Evolutionary conservation across 2,113 vertebrate species (phyloP), one percentile per base, ranked within the genome.

Genomic region (Phaethon lepturus): DNA sequence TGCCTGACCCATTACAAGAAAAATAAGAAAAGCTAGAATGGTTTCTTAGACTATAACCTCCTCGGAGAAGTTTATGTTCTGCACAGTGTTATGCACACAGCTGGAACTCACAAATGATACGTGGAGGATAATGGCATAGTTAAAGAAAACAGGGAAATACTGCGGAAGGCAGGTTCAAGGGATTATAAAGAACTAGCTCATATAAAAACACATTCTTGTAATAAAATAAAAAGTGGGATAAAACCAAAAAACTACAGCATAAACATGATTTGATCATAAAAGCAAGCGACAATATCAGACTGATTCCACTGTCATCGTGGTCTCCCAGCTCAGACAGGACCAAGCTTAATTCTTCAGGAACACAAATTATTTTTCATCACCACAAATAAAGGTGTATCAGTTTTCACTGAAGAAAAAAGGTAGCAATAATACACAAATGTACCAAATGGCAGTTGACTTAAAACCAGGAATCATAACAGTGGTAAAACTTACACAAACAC

Each of bases 101-200:
- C 90, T 97, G 94, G 95, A 95, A 74, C 74, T 91, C 89, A 94
- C 94, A 89, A 93, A 87, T 91, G 94, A 91, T 91, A 94, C 18
- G 4, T 87, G 89, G 68, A 93, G 93, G 87, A 93, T 94, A 95
- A 93, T 59, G 81, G 82, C 38, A 85, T 33, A 86, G 91, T 91
- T 95, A 95, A 90, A 96, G 62, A 94, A 95, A 93, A 89, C 78
- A 89, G 71, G 25, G 83, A 81, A 92, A 90, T 16, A 14, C 64
- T 82, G 86, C 7, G 2, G 90, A 96, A 95, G 56, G 84, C 67
- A 96, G 84, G 78, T 91, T 95, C 52, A 50, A 89, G 85, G 75
- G 58, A 95, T 95, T 95, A 92, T 69, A 92, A 95, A 93, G 83
- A 91, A 67, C 38, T 45, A 81, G 40, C n/a, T 71, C 26, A 45